Base-by-base conservation (phyloP, 30 jellyfish, hydroid and myxozoan species). In the Sanderia malayensis region DNA sequence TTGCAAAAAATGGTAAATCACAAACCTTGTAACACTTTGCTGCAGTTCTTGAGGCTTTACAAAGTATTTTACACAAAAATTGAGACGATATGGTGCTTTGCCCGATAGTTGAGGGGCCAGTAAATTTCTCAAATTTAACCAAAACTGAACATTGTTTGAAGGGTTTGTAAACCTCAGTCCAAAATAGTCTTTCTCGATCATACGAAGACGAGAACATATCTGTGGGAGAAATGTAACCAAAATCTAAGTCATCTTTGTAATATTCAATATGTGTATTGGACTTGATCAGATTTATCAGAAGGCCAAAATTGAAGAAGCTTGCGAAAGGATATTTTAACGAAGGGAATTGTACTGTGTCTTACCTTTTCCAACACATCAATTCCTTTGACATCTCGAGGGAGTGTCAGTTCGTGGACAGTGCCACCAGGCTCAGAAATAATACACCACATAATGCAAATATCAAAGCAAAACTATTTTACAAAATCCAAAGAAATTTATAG, bases 31-130 rank as follows among this genome's bases (percentile, higher is more conserved):
- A 28, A 76, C 34, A 19, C 58, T 84, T 63, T 93, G 99, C 46
- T 86, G 99, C 55, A 93, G 71, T 45, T 87, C 99, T 81, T 93
- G 99, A 26, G 96, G 98, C 28, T 69, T 87, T 13, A 93, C 99
- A 69, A 71, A 85, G 79, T 52, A 93, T 58, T 93, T 93, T 26
- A 92, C 96, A 44, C 45, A 65, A 22, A 93, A 74, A 24, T 81
- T 92, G 41, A 93, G 70, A 28, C 99, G 77, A 80, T 81, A 74
- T 1, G 99, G 99, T 24, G 94, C 71, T 71, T 74, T 87, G 37
- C 96, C 97, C 19, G 86, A 52, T 33, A 93, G 84, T 94, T 93
- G 97, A 41, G 84, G 84, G 18, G 92, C 74, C 44, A 93, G 74
- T 55, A 71, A 52, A 67, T 93, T 93, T 63, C 99, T 62, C 67